phyloP scores from a whole-genome alignment of 2,888 invertebrate genomes.

The Eurois occulta region DNA sequence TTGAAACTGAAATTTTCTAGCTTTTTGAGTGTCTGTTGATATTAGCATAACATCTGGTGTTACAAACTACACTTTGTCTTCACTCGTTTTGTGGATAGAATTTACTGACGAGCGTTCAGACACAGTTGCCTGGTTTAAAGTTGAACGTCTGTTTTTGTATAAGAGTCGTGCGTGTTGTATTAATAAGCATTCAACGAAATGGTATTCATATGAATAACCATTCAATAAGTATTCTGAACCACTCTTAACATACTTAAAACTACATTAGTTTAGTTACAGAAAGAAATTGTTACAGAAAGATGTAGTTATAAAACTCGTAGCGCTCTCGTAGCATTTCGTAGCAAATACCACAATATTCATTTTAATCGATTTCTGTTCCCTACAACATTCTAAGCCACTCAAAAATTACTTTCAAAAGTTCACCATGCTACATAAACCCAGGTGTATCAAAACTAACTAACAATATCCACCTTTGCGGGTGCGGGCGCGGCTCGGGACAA shows the following conservation, averaged over 20 bases:
- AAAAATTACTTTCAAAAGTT: conserved; percentile 18
- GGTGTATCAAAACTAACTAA: conserved; percentile 46
- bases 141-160: conserved; percentile 4
- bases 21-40: conserved; percentile 48
- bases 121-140: not conserved
- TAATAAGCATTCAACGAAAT: not conserved
- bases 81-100: conserved; percentile 36
- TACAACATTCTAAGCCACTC: conserved; percentile 7
- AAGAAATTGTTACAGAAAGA: too few species aligned
- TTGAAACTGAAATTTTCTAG: conserved; percentile 49
- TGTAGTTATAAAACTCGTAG: not conserved
- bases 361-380: not conserved
- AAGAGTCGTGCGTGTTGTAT: too few species aligned
- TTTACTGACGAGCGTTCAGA: conserved; percentile 23
- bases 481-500: conserved; percentile 48
- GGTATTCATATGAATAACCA: not conserved
- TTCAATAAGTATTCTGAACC: not conserved
- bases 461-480: conserved; percentile 37
- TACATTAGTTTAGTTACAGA: too few species aligned
- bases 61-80: conserved; percentile 44
- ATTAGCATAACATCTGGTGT: conserved; percentile 59
- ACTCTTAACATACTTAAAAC: not conserved
- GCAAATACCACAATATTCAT: conserved; percentile 12
- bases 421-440: conserved; percentile 18
- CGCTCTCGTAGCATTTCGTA: conserved; percentile 41